Evolutionary conservation across 2,888 invertebrate genomes (phyloP), one percentile per base, ranked within the genome.

Genomic region (Ormyrus thymus): DNA sequence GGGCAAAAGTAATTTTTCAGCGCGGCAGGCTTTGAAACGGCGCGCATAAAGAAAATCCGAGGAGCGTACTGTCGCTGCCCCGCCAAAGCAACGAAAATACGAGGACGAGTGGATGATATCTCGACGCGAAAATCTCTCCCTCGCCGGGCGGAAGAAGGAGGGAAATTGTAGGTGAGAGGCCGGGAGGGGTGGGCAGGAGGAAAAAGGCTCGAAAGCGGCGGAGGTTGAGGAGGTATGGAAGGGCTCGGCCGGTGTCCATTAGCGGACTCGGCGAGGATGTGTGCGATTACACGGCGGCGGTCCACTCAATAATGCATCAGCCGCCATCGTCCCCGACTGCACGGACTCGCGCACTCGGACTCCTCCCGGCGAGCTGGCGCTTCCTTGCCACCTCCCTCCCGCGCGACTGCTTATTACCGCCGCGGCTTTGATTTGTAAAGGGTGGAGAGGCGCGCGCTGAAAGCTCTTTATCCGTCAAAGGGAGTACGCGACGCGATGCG

Each of bases 301-400:
- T 85, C 87, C 87, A 89, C 89, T 90, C 89, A 89, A 90, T 90
- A 90, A 89, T 89, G 89, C 89, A 89, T 88, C 88, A 86, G 85
- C 85, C 86, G 68, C 84, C 86, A 83, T 85, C 85, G 83, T 84
- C 84, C 74, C 82, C 79, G 81, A 79, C 83, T 82, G 84, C 81
- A 56, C 65, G 82, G 83, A 83, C 84, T 84, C 84, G 84, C 86
- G 86, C 86, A 85, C 86, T 84, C 86, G 83, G 84, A 84, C 84
- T 29, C 29, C 4, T 29, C 29, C 6, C 46, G 53, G 43, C 15
- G 81, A 81, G 75, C 82, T 29, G 29, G 29, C 82, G 81, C 84
- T 83, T 84, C 82, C 86, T 87, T 84, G 83, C 84, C 83, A 80
- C 83, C 82, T 68, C 48, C 50, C 56, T 6, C 13, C 11, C 15